These are phyloP conservation scores for Nipponia nippon DNA, from an alignment of 2,113 vertebrate genomes.

Conservation along the genomic window DNA sequence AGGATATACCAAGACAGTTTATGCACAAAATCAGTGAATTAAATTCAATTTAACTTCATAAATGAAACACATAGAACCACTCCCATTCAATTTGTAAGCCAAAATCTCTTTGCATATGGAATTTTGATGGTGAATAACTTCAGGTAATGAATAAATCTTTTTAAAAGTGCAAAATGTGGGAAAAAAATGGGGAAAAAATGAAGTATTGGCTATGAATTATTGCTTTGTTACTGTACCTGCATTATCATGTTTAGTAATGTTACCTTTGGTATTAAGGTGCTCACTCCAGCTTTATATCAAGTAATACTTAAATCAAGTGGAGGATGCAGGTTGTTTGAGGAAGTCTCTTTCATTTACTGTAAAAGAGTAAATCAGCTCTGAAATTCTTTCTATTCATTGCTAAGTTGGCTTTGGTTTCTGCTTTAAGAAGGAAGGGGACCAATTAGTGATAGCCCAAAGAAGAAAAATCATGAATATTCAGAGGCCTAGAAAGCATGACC, in stretches of 20 bases:
- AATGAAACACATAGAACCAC: not conserved
- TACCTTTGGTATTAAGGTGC: not conserved
- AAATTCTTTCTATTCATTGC: not conserved
- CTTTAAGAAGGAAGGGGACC: not conserved
- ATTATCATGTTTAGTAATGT: not conserved
- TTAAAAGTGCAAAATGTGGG: not conserved
- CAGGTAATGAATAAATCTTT: not conserved
- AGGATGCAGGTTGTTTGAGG: not conserved
- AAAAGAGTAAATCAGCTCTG: not conserved
- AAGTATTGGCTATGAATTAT: not conserved
- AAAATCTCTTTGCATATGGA: not conserved
- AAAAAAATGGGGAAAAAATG: rapidly evolving
- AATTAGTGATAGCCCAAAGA: conserved; percentile 45
- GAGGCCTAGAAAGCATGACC: not conserved
- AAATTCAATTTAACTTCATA: not conserved
- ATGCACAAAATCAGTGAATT: not conserved
- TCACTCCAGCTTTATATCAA: not conserved
- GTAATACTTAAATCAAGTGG: not conserved
- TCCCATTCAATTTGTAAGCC: not conserved
- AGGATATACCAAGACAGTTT: not conserved
- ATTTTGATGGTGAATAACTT: not conserved
- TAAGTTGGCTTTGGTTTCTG: not conserved
- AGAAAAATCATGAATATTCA: conserved; percentile 44
- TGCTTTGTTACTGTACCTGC: not conserved
- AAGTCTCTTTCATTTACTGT: not conserved